These are phyloP conservation scores for Eupristina koningsbergeri DNA, from an alignment of 1,140 invertebrate genomes.

Conservation along the genomic window DNA sequence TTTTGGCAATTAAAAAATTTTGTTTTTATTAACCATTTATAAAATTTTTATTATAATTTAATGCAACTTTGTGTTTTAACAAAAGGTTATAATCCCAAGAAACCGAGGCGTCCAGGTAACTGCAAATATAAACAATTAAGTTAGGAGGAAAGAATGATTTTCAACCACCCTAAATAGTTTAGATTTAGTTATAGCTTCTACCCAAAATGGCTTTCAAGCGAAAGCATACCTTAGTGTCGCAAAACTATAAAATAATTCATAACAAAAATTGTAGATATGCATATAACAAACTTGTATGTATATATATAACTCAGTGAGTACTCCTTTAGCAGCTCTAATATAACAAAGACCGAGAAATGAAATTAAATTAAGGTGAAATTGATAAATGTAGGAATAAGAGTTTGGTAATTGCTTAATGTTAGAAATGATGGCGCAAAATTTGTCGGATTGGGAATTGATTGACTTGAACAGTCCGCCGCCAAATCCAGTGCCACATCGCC, in stretches of 20 bases:
- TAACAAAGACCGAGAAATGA: not conserved
- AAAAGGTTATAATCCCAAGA: conserved; percentile 47
- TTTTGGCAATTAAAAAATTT: not conserved
- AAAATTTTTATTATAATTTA: conserved; percentile 17
- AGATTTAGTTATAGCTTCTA: conserved; percentile 33
- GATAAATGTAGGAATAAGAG: conserved; percentile 10
- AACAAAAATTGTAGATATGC: conserved; percentile 22
- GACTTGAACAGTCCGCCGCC: conserved; percentile 55
- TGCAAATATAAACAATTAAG: conserved; percentile 30
- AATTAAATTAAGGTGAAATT: not conserved
- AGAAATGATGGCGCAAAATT: conserved; percentile 51
- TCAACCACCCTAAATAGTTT: conserved; percentile 49
- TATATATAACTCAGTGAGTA: not conserved
- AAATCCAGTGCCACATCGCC: conserved; percentile 63
- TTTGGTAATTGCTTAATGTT: conserved; percentile 37
- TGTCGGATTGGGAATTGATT: conserved; percentile 54
- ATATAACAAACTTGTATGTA: conserved; percentile 39
- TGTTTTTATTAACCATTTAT: not conserved
- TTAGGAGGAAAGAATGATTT: conserved; percentile 43
- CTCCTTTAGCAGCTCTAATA: conserved; percentile 13
- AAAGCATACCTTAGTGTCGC: conserved; percentile 30
- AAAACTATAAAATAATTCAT: conserved; percentile 16
- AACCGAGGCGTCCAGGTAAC: conserved; percentile 47
- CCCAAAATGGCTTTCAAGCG: conserved; percentile 19
- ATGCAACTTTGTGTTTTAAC: conserved; percentile 40